phyloP scores from a whole-genome alignment of 2,113 vertebrate genomes.

The Grammomys dolichurus region DNA sequence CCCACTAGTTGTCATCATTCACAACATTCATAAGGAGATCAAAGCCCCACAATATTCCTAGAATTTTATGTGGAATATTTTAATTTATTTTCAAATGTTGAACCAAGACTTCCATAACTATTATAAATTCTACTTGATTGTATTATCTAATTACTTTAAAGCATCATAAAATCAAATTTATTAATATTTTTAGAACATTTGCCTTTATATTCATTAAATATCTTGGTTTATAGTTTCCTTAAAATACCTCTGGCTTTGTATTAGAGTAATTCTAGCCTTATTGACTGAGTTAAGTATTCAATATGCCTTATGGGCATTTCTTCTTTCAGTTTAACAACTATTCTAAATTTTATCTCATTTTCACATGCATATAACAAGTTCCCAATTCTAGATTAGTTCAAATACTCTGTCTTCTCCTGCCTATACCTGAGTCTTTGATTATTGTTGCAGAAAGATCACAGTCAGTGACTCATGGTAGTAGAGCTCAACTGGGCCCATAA shows the following conservation, averaged over 20 bases:
- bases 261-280: not conserved
- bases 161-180: not conserved
- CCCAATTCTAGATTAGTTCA: not conserved
- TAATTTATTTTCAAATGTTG: not conserved
- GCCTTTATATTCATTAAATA: not conserved
- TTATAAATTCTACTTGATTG: not conserved
- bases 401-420: not conserved
- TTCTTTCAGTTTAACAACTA: not conserved
- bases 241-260: not conserved
- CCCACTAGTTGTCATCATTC: not conserved
- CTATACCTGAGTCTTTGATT: not conserved
- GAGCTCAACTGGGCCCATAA: not conserved
- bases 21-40: not conserved
- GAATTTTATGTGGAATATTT: not conserved
- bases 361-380: not conserved
- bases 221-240: not conserved
- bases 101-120: not conserved
- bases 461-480: not conserved
- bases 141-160: not conserved
- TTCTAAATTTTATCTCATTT: not conserved
- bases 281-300: not conserved
- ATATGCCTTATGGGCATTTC: conserved; percentile 13
- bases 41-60: not conserved
- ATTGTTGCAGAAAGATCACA: not conserved
- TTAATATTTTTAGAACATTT: not conserved